These are phyloP conservation scores for Epinotia nisella DNA, from an alignment of 2,888 invertebrate genomes.

Conservation along the genomic window DNA sequence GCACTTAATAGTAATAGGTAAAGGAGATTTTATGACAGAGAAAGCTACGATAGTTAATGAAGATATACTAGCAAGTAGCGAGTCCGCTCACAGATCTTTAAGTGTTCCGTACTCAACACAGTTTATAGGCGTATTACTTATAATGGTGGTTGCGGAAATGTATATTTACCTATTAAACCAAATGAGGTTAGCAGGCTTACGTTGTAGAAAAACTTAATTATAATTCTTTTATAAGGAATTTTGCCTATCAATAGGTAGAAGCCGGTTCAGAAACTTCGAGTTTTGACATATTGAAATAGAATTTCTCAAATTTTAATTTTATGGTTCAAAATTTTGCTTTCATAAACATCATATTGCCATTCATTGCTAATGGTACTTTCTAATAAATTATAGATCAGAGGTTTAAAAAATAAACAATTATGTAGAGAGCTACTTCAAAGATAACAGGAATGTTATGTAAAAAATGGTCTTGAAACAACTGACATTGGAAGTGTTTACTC, in stretches of 20 bases:
- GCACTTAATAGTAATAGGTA: not conserved
- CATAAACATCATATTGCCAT: too few relatives aligned
- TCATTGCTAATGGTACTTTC: not conserved
- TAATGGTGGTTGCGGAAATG: not conserved
- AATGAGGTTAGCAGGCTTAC: conserved; percentile 6
- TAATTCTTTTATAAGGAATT: not conserved
- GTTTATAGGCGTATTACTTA: conserved; percentile 9
- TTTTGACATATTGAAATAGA: not conserved
- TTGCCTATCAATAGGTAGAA: not conserved
- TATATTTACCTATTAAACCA: not conserved
- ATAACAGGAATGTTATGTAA: conserved; percentile 13
- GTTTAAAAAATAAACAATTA: not conserved
- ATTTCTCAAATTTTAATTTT: too few relatives aligned
- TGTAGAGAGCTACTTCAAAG: conserved; percentile 1
- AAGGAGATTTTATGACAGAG: conserved; percentile 27
- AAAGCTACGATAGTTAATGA: conserved; percentile 21
- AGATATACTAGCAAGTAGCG: conserved; percentile 22
- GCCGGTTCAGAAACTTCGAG: not conserved
- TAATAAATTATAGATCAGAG: not conserved
- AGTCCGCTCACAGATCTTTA: not conserved
- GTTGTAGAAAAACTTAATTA: conserved; percentile 6
- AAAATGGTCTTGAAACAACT: conserved; percentile 12
- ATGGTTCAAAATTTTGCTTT: too few relatives aligned
- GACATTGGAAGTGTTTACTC: conserved; percentile 27
- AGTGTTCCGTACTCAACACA: not conserved